Conservation (phyloP, 37 sponge, comb jelly and placozoan species). For the Chondrilla cf. caribensis region DNA sequence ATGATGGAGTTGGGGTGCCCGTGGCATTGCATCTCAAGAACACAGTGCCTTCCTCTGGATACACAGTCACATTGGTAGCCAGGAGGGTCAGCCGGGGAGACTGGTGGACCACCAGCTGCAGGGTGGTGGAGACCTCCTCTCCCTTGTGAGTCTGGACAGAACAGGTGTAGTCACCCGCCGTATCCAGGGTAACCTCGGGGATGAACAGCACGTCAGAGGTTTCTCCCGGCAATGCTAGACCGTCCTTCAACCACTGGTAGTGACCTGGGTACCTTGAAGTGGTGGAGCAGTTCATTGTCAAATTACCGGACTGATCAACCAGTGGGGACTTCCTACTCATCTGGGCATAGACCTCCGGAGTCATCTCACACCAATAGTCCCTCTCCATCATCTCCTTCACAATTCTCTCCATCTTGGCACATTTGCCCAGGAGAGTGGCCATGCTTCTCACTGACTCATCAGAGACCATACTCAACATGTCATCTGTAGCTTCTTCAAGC, state of each 20-base stretch:
- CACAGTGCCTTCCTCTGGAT: not conserved
- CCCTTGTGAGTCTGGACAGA: not conserved
- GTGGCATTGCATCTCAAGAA: conserved; percentile 4
- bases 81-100: not conserved
- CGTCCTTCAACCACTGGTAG: conserved; percentile 19
- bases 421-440: not conserved
- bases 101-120: conserved; percentile 8
- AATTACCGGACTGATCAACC: not conserved
- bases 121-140: not conserved
- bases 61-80: conserved; percentile 3
- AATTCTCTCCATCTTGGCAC: not conserved
- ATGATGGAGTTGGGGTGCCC: conserved; percentile 1
- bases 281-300: not conserved
- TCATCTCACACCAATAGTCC: conserved; percentile 1
- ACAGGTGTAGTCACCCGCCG: not conserved
- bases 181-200: conserved; percentile 5
- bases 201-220: not conserved
- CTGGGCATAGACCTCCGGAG: not conserved
- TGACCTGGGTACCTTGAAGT: not conserved
- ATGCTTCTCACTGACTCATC: not conserved
- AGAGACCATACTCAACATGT: not conserved
- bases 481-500: not conserved
- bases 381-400: not conserved
- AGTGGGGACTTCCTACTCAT: not conserved
- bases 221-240: not conserved